Conservation (phyloP, 2,113 vertebrate species). For the Panthera tigris region DNA sequence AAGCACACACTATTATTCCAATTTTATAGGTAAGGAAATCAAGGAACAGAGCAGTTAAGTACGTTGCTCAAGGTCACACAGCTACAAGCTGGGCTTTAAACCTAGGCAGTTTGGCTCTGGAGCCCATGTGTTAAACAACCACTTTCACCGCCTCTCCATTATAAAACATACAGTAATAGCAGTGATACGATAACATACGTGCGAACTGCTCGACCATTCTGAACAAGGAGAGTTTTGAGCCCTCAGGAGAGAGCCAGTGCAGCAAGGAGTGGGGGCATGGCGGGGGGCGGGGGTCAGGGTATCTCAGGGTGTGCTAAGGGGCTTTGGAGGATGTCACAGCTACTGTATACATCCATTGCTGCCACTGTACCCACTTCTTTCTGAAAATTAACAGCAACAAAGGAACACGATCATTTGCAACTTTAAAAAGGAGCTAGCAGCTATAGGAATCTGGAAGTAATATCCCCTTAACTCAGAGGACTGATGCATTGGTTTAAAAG, state of each 20-base stretch:
- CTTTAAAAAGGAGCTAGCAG: conserved; percentile 79
- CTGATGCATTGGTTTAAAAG: conserved; percentile 84
- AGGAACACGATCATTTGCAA: conserved; percentile 83
- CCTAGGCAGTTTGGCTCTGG: background rate
- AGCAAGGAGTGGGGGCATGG: background rate
- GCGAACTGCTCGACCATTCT: background rate
- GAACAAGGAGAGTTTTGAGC: background rate
- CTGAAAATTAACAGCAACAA: conserved; percentile 73
- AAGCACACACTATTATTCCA: background rate
- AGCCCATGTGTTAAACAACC: background rate
- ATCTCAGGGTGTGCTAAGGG: background rate
- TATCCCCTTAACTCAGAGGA: conserved; percentile 84
- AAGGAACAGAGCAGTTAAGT: background rate
- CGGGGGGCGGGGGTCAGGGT: background rate
- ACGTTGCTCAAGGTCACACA: background rate
- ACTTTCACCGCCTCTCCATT: background rate
- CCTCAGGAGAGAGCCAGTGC: background rate
- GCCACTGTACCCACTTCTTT: conserved; percentile 72
- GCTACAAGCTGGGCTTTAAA: background rate
- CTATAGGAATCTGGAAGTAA: conserved; percentile 87
- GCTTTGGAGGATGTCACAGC: background rate
- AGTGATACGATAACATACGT: background rate
- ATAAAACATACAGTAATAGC: background rate
- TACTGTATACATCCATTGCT: background rate
- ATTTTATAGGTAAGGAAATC: background rate